Evolutionary conservation across 37 sponge, comb jelly and placozoan genomes (phyloP), one percentile per base, ranked within the genome.

Genomic region (Oopsacas minuta): DNA sequence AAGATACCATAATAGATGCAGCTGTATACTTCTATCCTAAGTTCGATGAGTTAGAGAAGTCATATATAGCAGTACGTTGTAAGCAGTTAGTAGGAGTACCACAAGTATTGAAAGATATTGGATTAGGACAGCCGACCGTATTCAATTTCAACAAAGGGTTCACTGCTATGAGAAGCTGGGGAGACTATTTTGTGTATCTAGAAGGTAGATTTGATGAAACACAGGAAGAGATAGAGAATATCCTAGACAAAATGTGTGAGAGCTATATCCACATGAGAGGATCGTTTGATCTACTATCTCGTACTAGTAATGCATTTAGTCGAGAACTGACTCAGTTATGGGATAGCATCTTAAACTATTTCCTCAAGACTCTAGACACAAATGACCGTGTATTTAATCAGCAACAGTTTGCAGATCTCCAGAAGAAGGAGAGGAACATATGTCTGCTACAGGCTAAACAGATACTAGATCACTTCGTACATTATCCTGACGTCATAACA

Each of bases 21-120:
- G 75, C 75, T 10, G 75, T 61, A 25, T 61, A 61, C 75, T 61
- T 61, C 75, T 61, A 61, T 61, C 75, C 75, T 34, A 61, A 61
- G 30, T 61, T 61, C 75, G 75, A 61, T 25, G 75, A 61, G 22
- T 34, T 61, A 3, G 75, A 61, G 75, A 61, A 61, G 75, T 61
- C 75, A 3, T 61, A 61, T 34, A 34, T 61, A 12, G 75, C 75
- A 32, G 75, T 61, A 34, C 7, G 75, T 3, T 61, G 75, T 34
- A 61, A 61, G 75, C 75, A 61, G 75, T 34, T 61, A 34, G 75
- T 61, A 12, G 75, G 75, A 34, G 75, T 61, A 25, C 75, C 75
- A 25, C 28, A 61, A 34, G 75, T 61, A 3, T 34, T 61, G 22
- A 61, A 61, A 34, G 75, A 61, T 12, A 61, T 61, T n/a, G 75